phyloP scores from a whole-genome alignment of 2,888 invertebrate species.

The Coelogynopora nodosa region DNA sequence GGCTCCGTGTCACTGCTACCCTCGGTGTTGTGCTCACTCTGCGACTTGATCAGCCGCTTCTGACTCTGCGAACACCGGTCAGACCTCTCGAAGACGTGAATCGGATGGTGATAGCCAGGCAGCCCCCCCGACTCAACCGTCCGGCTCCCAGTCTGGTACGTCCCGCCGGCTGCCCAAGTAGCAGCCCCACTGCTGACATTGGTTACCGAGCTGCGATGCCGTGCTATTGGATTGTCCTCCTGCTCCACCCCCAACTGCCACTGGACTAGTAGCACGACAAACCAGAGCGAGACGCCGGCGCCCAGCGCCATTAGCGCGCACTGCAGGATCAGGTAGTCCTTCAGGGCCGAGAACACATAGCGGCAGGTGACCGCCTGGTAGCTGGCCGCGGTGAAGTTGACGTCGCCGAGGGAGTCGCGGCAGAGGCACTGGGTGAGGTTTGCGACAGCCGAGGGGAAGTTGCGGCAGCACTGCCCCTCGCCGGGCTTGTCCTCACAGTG shows the following conservation, averaged over 20 bases:
- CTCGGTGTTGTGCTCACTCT: background rate
- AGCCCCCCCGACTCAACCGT: background rate
- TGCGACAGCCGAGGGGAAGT: background rate
- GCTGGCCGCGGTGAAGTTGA: background rate
- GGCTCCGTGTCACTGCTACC: background rate
- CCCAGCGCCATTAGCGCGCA: background rate
- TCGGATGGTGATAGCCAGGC: background rate
- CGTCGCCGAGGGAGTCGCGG: background rate
- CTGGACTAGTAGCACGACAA: background rate
- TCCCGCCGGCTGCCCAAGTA: no score
- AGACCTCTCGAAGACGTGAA: background rate
- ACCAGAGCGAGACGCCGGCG: slow-evolving; percentile 9
- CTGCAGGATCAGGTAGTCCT: slow-evolving; percentile 1
- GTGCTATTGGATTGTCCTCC: background rate
- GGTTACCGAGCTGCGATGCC: background rate
- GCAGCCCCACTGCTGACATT: no score
- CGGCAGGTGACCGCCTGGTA: background rate
- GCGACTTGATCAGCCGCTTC: slow-evolving; percentile 7
- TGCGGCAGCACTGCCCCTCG: background rate
- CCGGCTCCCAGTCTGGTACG: background rate
- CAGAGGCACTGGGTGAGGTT: background rate
- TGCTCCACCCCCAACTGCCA: background rate
- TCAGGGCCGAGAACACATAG: background rate
- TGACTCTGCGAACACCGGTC: background rate
- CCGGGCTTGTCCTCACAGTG: background rate